Conservation (phyloP, 30 jellyfish, hydroid and myxozoan genomes). For the Sanderia malayensis region DNA sequence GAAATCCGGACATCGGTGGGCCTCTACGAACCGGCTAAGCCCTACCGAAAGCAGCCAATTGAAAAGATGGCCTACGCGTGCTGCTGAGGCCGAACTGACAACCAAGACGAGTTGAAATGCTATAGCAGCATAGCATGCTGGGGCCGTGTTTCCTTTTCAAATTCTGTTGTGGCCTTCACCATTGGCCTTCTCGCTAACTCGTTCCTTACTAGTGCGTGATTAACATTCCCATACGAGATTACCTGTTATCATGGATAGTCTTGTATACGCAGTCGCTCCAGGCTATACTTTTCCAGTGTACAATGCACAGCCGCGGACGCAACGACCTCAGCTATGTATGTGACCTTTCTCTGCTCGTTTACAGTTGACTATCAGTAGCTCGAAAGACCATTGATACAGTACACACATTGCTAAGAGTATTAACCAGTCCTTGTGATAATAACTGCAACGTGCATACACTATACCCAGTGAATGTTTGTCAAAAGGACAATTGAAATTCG, state of each 20-base stretch:
- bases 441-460: no score
- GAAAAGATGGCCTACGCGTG: slow-evolving; percentile 53
- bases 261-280: no score
- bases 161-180: slow-evolving; percentile 29
- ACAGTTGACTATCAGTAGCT: no score
- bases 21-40: slow-evolving; percentile 63
- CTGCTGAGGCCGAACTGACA: slow-evolving; percentile 64
- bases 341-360: no score
- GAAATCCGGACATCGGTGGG: slow-evolving; percentile 78
- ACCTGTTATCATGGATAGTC: no score
- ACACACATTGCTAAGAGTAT: no score
- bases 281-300: no score
- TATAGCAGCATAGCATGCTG: slow-evolving; percentile 42
- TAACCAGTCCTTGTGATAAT: no score
- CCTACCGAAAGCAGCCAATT: slow-evolving; percentile 65
- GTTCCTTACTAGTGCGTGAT: slow-evolving; percentile 41
- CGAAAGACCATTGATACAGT: no score
- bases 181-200: slow-evolving; percentile 8
- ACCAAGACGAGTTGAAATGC: slow-evolving; percentile 20
- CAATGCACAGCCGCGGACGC: no score
- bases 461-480: background rate
- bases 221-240: slow-evolving; percentile 41
- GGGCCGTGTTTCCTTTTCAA: slow-evolving; percentile 39
- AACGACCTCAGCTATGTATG: no score
- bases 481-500: background rate